Evolutionary conservation across 2,113 vertebrate genomes (phyloP).

Genomic region (Trogon surrucura): DNA sequence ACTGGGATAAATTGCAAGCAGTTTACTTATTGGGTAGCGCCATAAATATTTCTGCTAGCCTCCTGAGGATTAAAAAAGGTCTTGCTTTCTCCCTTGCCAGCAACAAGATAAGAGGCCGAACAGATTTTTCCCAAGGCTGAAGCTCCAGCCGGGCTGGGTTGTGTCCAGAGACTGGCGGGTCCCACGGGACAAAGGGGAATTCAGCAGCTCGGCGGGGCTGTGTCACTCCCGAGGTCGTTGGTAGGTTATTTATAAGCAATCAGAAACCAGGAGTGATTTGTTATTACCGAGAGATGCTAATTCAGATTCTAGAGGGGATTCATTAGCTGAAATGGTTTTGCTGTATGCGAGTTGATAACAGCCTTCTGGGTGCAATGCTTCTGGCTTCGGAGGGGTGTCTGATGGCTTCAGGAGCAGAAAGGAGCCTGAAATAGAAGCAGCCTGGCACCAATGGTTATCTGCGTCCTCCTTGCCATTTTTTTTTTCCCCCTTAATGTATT

Average conservation of each 20-base stretch:
- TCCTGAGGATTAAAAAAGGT: not conserved
- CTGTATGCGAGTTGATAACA: not conserved
- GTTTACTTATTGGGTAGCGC: not conserved
- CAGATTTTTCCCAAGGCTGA: not conserved
- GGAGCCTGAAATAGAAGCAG: not conserved
- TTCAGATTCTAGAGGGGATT: constrained; percentile 26
- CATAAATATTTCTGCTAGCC: not conserved
- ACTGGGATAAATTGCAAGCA: not conserved
- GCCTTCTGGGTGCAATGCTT: not conserved
- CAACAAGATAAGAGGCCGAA: not conserved
- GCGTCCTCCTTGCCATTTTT: not conserved
- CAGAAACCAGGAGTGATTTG: constrained; percentile 41
- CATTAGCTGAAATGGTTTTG: constrained; percentile 24
- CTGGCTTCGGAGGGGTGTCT: not conserved
- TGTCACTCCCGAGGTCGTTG: not conserved
- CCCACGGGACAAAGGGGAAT: not conserved
- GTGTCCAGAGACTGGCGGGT: not conserved
- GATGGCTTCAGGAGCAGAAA: not conserved
- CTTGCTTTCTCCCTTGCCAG: not conserved
- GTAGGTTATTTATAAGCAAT: constrained; percentile 37
- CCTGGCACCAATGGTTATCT: not conserved
- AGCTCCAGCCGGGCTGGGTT: not conserved
- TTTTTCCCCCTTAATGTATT: not conserved
- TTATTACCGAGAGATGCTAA: constrained; percentile 2
- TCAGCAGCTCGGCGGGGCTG: rapidly evolving